A percentile compares a stretch with the other conserved stretches of the same genome.
Evolutionary conservation across 2,797 vertebrate genomes (phyloP).

Genomic region (Saxicola maurus): DNA sequence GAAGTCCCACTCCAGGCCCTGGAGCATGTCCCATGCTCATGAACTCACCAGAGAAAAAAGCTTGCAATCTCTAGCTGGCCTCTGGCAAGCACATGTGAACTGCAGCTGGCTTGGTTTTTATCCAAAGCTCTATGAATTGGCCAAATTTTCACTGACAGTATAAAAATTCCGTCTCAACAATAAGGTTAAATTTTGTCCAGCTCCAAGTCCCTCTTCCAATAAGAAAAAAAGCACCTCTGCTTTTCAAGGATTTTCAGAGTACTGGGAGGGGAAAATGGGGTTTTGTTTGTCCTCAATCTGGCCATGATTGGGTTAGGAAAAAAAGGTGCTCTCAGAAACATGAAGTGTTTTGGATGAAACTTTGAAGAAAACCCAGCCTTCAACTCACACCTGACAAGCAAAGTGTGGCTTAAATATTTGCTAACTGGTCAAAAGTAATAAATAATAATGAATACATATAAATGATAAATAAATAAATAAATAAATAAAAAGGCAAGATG

Average conservation of each 20-base stretch:
- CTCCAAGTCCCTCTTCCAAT: neutral
- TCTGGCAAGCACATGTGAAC: neutral
- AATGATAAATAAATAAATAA: neutral
- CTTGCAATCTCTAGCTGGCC: neutral
- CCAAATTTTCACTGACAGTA: slow-evolving; percentile 1
- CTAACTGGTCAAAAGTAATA: neutral
- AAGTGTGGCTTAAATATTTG: neutral
- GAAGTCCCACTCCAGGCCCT: neutral
- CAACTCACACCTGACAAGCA: neutral
- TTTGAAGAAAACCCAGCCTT: neutral
- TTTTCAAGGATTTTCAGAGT: neutral
- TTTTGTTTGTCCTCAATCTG: neutral
- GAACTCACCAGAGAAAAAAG: neutral
- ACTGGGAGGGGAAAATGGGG: neutral
- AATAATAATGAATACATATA: neutral
- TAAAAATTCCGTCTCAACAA: neutral
- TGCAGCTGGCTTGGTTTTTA: slow-evolving; percentile 31
- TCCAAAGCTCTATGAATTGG: slow-evolving; percentile 14
- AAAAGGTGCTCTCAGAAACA: neutral
- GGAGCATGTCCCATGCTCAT: neutral
- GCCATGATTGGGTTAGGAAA: neutral
- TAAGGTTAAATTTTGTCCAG: neutral
- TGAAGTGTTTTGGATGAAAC: neutral
- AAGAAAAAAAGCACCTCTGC: neutral
- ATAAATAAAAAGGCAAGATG: no score